Evolutionary conservation across 2,113 vertebrate species (phyloP).

Genomic region (Mus spicilegus): DNA sequence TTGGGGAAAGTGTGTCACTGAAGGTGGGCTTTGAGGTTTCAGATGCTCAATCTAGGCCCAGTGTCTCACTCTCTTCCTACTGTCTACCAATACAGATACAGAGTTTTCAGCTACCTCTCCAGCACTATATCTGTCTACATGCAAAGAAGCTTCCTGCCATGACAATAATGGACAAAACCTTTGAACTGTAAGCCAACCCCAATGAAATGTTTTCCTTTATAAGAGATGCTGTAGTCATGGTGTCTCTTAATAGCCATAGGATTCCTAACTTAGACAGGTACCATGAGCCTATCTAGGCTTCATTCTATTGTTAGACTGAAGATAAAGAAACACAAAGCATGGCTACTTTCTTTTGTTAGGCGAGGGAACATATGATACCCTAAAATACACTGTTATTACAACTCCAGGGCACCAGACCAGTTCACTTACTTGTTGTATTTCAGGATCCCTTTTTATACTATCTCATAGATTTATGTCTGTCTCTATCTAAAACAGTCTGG

Average conservation of each 20-base stretch:
- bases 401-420: not conserved
- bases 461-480: not conserved
- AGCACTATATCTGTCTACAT: not conserved
- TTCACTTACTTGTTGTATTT: slow-evolving; percentile 7
- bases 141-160: not conserved
- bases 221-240: not conserved
- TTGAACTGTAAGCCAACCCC: not conserved
- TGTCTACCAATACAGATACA: not conserved
- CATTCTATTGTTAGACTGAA: not conserved
- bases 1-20: not conserved
- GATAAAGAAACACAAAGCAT: not conserved
- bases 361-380: not conserved
- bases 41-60: not conserved
- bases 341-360: not conserved
- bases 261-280: not conserved
- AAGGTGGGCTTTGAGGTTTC: not conserved
- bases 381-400: not conserved
- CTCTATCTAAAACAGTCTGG: not conserved
- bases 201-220: not conserved
- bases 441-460: not conserved
- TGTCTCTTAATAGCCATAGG: not conserved
- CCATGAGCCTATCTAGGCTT: not conserved
- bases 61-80: not conserved
- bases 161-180: not conserved
- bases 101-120: not conserved